These are phyloP conservation scores for Gadopsis marmoratus DNA, from an alignment of 2,797 vertebrate genomes.

Conservation along the genomic window DNA sequence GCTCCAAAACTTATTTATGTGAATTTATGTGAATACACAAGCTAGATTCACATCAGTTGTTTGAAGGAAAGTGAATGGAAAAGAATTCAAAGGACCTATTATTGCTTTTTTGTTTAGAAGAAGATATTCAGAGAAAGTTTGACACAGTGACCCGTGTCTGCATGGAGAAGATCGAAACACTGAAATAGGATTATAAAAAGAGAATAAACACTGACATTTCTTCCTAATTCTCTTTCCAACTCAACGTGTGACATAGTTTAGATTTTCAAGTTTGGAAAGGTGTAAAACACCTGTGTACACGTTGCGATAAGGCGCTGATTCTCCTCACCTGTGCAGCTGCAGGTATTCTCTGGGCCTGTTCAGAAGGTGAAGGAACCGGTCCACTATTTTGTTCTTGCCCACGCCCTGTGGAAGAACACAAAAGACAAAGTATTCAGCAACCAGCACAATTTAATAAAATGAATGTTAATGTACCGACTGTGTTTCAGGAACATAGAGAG, in stretches of 20 bases:
- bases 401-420: slow-evolving; percentile 88
- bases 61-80: neutral
- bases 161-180: neutral
- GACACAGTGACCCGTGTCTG: neutral
- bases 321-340: slow-evolving; percentile 94
- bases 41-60: neutral
- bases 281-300: neutral
- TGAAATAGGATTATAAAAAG: slow-evolving; percentile 2
- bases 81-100: neutral
- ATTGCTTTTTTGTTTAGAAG: neutral
- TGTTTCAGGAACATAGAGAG: neutral
- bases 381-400: slow-evolving; percentile 98
- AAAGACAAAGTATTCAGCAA: neutral
- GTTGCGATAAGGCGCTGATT: neutral
- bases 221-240: neutral
- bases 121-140: slow-evolving; percentile 2
- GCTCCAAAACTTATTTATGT: neutral
- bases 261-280: neutral
- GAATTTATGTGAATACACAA: neutral
- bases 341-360: slow-evolving; percentile 97
- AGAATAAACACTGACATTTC: neutral
- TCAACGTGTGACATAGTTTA: neutral
- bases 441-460: neutral
- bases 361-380: slow-evolving; percentile 95
- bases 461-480: neutral